Evolutionary conservation across 2,797 vertebrate genomes (phyloP), one percentile per base, ranked within the genome.

Genomic region (Kryptopterus vitreolus): DNA sequence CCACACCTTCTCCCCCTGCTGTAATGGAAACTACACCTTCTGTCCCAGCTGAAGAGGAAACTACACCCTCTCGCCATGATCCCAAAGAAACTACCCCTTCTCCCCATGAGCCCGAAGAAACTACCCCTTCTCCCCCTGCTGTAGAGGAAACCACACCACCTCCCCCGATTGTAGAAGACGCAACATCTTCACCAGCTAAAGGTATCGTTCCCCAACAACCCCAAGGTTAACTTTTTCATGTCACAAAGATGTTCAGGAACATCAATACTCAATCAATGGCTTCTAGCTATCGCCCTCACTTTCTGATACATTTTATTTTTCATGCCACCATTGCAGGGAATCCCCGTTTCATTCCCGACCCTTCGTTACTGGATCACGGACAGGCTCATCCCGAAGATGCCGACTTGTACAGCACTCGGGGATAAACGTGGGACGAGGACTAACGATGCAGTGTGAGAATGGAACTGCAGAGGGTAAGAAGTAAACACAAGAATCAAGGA

Each of bases 371-470:
- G 85, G 95, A 95, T 86, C 91, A 94, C 0, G 94, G 95, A 18
- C 94, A 95, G 82, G 92, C 93, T 78, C 88, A 86, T 86, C 94
- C 94, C 48, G 94, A 95, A 86, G 95, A 96, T 31, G 82, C 83
- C 82, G 94, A 96, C 86, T 87, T 96, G 91, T 95, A 95, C 88
- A 95, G 93, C 88, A 95, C 93, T 50, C 92, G 95, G 85, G 94
- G 90, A 88, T 94, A 84, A 93, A 18, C n/a, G 7, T 15, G 26
- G 31, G 35, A 66, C 31, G n/a, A n/a, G n/a, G n/a, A 43, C 38
- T 5, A 76, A 16, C 5, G n/a, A 20, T 10, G 0, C 13, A 76
- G 55, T n/a, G 6, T 2, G 38, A 65, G 43, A 50, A 46, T 2
- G 22, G 46, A 16, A 33, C 46, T n/a, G 5, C 3, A 55, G 18